Conservation (phyloP, 1,140 invertebrate species). For the Pogonomyrmex californicus region DNA sequence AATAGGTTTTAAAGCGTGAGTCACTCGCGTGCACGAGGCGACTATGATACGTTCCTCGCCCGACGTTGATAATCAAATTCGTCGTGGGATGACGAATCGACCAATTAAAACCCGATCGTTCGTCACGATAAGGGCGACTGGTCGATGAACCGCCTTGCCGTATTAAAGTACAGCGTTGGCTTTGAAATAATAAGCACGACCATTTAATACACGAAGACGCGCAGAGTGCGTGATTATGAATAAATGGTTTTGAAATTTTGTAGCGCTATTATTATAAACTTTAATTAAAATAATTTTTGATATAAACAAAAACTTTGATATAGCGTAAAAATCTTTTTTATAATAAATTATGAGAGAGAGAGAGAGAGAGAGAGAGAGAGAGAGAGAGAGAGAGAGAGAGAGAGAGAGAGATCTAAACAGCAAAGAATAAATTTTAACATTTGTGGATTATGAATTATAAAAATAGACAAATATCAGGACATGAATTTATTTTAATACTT, state of each 20-base stretch:
- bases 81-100: conserved; percentile 86
- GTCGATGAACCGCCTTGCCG: conserved; percentile 79
- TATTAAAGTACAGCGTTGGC: conserved; percentile 69
- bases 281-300: not conserved
- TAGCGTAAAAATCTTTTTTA: not conserved
- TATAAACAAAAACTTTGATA: not conserved
- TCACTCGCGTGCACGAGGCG: conserved; percentile 84
- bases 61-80: conserved; percentile 86
- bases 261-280: not conserved
- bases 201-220: conserved; percentile 35
- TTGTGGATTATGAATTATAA: conserved; percentile 6
- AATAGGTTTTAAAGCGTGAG: conserved; percentile 83
- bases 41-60: conserved; percentile 82
- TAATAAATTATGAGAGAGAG: not conserved
- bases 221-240: conserved; percentile 11
- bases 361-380: too few species aligned
- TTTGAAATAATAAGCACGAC: conserved; percentile 63
- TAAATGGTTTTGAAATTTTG: not conserved
- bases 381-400: too few species aligned
- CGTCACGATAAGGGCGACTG: conserved; percentile 83
- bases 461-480: not conserved
- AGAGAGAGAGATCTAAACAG: not conserved
- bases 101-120: conserved; percentile 86
- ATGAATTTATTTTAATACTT: conserved; percentile 51
- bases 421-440: not conserved